Evolutionary conservation across 1,140 invertebrate genomes (phyloP).

Genomic region (Apis dorsata): DNA sequence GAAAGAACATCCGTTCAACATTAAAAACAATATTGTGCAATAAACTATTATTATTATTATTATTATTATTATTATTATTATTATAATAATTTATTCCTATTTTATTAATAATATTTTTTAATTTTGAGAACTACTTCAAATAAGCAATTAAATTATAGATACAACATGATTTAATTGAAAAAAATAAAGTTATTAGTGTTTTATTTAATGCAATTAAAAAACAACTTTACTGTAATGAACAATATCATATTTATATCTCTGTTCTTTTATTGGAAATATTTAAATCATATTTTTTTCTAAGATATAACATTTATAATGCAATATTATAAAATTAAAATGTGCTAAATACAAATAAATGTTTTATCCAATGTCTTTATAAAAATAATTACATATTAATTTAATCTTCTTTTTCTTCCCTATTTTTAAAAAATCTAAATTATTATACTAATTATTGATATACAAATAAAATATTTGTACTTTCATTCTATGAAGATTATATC

Average conservation of each 20-base stretch:
- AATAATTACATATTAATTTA: conserved; percentile 28
- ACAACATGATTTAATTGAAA: background rate
- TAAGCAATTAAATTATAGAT: background rate
- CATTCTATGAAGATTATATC: background rate
- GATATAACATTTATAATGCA: background rate
- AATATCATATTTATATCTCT: background rate
- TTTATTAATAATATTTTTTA: background rate
- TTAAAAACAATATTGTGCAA: conserved; percentile 2
- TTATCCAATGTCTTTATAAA: background rate
- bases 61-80: background rate
- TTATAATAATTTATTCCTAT: background rate
- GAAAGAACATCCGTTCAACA: conserved; percentile 30
- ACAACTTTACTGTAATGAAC: background rate
- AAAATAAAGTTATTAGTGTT: background rate
- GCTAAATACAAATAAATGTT: background rate
- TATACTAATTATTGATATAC: no score
- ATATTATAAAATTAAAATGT: background rate
- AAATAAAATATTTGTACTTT: background rate
- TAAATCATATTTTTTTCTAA: background rate
- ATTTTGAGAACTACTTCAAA: background rate
- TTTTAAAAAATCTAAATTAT: conserved; percentile 30
- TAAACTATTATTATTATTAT: background rate
- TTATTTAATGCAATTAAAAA: background rate
- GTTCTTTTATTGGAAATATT: background rate
- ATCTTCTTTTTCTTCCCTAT: conserved; percentile 55